phyloP scores from a whole-genome alignment of 2,888 invertebrate genomes.

The Rhagonycha lutea region DNA sequence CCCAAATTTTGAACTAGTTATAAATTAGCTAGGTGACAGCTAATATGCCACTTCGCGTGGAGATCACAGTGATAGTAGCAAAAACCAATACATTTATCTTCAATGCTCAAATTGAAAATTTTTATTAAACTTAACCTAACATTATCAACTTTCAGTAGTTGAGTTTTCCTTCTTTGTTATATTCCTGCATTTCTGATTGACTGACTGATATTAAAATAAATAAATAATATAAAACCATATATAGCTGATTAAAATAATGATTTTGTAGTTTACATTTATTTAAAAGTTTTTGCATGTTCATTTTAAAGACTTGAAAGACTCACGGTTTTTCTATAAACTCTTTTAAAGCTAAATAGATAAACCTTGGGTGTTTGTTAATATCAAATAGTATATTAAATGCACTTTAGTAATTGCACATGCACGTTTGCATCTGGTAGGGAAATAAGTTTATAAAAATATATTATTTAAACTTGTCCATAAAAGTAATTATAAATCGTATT shows the following conservation, averaged over 20 bases:
- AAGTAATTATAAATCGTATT: not conserved
- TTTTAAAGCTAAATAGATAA: not conserved
- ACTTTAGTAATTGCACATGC: conserved; percentile 26
- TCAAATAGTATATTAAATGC: conserved; percentile 12
- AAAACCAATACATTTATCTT: too few relatives aligned
- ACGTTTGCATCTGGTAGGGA: conserved; percentile 14
- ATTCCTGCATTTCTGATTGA: too few relatives aligned
- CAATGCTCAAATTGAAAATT: too few relatives aligned
- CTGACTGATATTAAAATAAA: not conserved
- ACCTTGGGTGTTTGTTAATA: conserved; percentile 15
- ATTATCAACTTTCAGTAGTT: too few relatives aligned
- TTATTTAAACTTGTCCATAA: not conserved
- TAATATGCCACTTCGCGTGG: too few relatives aligned
- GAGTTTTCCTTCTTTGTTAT: too few relatives aligned
- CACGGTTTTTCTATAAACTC: not conserved
- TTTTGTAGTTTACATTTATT: not conserved
- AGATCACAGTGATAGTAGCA: too few relatives aligned
- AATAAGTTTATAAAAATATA: not conserved
- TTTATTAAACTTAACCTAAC: too few relatives aligned
- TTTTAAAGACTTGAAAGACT: not conserved
- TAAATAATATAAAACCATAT: not conserved
- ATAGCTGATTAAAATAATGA: not conserved
- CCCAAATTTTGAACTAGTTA: too few relatives aligned
- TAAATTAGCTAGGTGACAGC: too few relatives aligned
- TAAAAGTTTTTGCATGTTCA: not conserved